A percentile compares a stretch with the other conserved stretches of the same genome.
Conservation (phyloP, 2,797 vertebrate species). For the Onychomys torridus region DNA sequence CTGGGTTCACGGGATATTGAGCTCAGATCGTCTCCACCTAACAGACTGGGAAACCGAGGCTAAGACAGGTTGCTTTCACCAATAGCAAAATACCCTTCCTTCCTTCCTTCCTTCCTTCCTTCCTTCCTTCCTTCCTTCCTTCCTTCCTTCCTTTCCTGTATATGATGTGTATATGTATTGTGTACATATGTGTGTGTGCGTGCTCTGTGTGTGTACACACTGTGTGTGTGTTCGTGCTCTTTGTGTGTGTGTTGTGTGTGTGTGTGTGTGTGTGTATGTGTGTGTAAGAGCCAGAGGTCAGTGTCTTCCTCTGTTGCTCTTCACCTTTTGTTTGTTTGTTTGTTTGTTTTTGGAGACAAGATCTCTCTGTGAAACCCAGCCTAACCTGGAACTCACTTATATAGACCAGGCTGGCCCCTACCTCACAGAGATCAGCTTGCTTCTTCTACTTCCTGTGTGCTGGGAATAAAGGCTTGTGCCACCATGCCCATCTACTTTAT, state of each 20-base stretch:
- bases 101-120: not conserved
- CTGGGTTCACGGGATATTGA: not conserved
- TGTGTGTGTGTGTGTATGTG: not conserved
- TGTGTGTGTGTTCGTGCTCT: not conserved
- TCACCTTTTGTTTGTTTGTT: not conserved
- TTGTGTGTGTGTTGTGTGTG: not conserved
- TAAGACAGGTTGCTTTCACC: not conserved
- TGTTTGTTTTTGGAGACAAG: not conserved
- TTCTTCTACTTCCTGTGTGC: not conserved
- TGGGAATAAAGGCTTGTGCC: not conserved
- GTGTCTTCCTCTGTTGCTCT: not conserved
- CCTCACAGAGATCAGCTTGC: not conserved
- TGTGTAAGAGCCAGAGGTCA: not conserved
- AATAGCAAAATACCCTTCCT: too few relatives aligned
- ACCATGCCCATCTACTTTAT: not conserved
- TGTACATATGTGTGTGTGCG: not conserved
- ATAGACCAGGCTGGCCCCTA: not conserved
- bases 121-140: not conserved
- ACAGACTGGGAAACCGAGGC: slow-evolving; percentile 38
- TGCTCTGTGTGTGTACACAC: not conserved
- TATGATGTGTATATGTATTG: not conserved
- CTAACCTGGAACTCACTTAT: not conserved
- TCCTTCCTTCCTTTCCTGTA: not conserved
- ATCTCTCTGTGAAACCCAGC: not conserved
- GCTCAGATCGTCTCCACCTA: not conserved